A percentile compares a stretch with the other conserved stretches of the same genome.
Evolutionary conservation across 2,888 invertebrate genomes (phyloP).

Genomic region (Andrena camellia): DNA sequence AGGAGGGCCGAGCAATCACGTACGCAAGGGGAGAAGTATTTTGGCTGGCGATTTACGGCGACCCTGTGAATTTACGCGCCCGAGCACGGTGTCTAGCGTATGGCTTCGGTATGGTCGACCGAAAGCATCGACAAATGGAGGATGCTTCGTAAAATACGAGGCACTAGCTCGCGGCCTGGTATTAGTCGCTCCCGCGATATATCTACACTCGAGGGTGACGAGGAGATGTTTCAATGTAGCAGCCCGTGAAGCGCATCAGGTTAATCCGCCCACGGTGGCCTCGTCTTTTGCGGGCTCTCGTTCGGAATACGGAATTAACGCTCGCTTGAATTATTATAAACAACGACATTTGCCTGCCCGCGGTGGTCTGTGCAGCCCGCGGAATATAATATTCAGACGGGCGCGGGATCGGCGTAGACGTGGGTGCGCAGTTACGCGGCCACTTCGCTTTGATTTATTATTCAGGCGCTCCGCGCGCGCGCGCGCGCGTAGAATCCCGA

Average conservation of each 20-base stretch:
- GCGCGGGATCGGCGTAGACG: slow-evolving; percentile 32
- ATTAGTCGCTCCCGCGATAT: slow-evolving; percentile 48
- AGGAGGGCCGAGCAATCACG: slow-evolving; percentile 26
- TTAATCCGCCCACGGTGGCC: slow-evolving; percentile 41
- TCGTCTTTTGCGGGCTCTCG: slow-evolving; percentile 43
- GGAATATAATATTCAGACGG: slow-evolving; percentile 43
- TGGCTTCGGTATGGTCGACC: slow-evolving; percentile 30
- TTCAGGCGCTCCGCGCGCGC: slow-evolving; percentile 13
- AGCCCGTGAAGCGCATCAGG: slow-evolving; percentile 26
- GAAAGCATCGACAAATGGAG: slow-evolving; percentile 49
- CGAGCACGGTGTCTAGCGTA: slow-evolving; percentile 25
- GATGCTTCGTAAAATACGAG: slow-evolving; percentile 51
- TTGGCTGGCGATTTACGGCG: slow-evolving; percentile 28
- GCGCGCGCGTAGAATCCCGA: slow-evolving; percentile 15
- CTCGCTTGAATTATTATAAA: slow-evolving; percentile 58
- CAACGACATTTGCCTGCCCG: slow-evolving; percentile 20
- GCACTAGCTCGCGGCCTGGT: neutral
- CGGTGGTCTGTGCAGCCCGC: slow-evolving; percentile 11
- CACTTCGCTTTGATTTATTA: slow-evolving; percentile 61
- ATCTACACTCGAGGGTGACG: neutral
- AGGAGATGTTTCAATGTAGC: slow-evolving; percentile 33
- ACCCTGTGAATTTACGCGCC: slow-evolving; percentile 34
- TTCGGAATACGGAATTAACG: slow-evolving; percentile 53
- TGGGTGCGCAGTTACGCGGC: slow-evolving; percentile 31
- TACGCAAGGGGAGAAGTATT: slow-evolving; percentile 30